Conservation (phyloP, 2,113 vertebrate genomes). For the Neotragus moschatus region DNA sequence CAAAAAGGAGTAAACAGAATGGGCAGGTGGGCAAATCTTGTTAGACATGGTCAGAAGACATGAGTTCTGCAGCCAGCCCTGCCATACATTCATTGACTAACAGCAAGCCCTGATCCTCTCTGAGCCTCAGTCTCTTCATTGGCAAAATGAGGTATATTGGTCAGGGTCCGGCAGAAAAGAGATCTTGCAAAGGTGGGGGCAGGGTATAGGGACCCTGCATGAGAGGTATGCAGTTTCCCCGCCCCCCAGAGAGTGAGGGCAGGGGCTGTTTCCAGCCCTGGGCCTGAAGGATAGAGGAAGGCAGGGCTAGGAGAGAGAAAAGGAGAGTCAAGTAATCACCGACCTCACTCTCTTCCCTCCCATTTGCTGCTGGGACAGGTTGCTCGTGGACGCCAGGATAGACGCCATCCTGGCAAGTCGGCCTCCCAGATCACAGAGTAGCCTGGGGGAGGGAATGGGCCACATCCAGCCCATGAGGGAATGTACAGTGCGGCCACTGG, state of each 20-base stretch:
- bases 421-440: background rate
- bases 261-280: background rate
- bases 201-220: too few species aligned
- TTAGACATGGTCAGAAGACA: background rate
- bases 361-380: background rate
- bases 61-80: background rate
- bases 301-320: background rate
- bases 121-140: background rate
- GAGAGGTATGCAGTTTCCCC: background rate
- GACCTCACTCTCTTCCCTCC: background rate
- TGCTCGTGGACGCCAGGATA: accelerated
- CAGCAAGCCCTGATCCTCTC: background rate
- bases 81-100: background rate
- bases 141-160: background rate
- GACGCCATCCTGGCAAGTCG: accelerated
- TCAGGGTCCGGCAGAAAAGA: background rate
- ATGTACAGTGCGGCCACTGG: accelerated
- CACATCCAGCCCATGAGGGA: background rate
- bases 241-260: background rate
- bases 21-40: background rate
- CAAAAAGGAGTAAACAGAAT: background rate
- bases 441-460: background rate
- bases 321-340: too few species aligned
- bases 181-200: background rate
- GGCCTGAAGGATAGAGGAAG: background rate